Percentiles rank a stretch among this genome's conserved stretches.
Evolutionary conservation across 2,113 vertebrate species (phyloP).

Genomic region (Seriola rivoliana): DNA sequence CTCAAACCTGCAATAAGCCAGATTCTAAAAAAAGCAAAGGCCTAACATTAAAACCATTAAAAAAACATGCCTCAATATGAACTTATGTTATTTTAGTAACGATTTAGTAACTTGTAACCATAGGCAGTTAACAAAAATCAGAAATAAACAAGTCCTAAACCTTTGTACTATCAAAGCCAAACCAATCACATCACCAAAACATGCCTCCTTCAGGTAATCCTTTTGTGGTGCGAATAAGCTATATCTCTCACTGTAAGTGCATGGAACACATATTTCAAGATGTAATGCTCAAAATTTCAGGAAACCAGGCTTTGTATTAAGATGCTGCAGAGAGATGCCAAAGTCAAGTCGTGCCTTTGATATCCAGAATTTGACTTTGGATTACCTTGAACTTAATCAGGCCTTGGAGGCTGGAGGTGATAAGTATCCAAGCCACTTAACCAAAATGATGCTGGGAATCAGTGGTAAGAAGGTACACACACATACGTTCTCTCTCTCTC

Average conservation of each 20-base stretch:
- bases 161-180: slow-evolving; percentile 29
- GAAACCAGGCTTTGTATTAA: slow-evolving; percentile 61
- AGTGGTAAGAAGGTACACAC: slow-evolving; percentile 21
- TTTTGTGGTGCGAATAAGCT: slow-evolving; percentile 38
- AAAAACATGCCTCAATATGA: not conserved
- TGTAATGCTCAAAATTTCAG: slow-evolving; percentile 55
- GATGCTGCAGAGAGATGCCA: slow-evolving; percentile 76
- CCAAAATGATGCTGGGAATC: slow-evolving; percentile 64
- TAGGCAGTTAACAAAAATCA: not conserved
- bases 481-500: not conserved
- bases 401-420: slow-evolving; percentile 76
- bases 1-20: not conserved
- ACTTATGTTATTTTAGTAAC: not conserved
- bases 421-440: slow-evolving; percentile 80
- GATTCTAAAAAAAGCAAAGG: not conserved
- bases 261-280: slow-evolving; percentile 46
- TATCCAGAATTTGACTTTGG: slow-evolving; percentile 77
- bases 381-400: slow-evolving; percentile 77
- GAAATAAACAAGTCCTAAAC: not conserved
- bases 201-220: slow-evolving; percentile 40
- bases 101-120: not conserved
- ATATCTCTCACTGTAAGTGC: slow-evolving; percentile 28
- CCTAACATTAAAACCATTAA: not conserved
- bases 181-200: slow-evolving; percentile 10
- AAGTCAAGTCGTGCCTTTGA: slow-evolving; percentile 76